Evolutionary conservation across 2,888 invertebrate genomes (phyloP), one percentile per base, ranked within the genome.

Genomic region (Spicauda simplicius): DNA sequence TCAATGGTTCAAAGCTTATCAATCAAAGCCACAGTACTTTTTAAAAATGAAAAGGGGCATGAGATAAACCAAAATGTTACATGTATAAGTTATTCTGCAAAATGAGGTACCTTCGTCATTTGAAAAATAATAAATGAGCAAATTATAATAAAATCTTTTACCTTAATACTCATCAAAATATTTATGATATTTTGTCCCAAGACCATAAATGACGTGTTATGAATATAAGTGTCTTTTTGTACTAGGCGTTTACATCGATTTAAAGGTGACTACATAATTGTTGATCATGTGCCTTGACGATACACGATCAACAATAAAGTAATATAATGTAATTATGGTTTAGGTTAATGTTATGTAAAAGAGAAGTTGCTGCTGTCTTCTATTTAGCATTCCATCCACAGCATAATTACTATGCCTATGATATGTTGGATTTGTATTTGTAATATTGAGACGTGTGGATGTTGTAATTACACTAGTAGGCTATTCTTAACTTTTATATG

Each of bases 331-430:
- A 25, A 53, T 62, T 62, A 41, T 48, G 56, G 16, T 62, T 62
- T 19, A 41, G 3, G 41, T 41, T 41, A 58, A 57, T 41, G 52
- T 56, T 56, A 57, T 33, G 62, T 53, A 19, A 62, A 57, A 41
- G 52, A 57, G 52, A 52, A 64, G 41, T 64, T n/a, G 57, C 52
- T 20, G 57, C 64, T 64, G n/a, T 57, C 50, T 65, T 37, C 65
- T 52, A 74, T 75, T 37, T 56, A 63, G 81, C 82, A 86, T 86
- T 86, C 86, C 86, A 85, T 85, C 86, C 83, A 83, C 77, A 78
- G 75, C 68, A 68, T 72, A 68, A 68, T 68, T 48, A 41, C 11
- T 18, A 55, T 57, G 56, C 64, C 50, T 64, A 8, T 18, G 57
- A 16, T 64, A 57, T 58, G 52, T 20, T 57, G 53, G 25, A 19